Evolutionary conservation across 1,140 invertebrate species (phyloP).

Genomic region (Lepidostoma basale): DNA sequence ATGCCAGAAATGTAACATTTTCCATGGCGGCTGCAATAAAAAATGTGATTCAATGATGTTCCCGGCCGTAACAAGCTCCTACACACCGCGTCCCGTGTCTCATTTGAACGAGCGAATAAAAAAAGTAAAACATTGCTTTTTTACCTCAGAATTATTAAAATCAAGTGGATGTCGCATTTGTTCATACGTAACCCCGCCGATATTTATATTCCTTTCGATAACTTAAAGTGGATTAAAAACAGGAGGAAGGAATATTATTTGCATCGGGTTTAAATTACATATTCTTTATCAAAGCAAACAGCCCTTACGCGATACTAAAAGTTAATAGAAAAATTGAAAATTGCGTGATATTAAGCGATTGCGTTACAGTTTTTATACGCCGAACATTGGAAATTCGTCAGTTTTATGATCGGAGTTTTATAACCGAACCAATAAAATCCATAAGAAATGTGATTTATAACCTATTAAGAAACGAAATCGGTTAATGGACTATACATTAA

Average conservation of each 20-base stretch:
- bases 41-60: constrained; percentile 45
- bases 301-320: constrained; percentile 11
- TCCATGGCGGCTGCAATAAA: constrained; percentile 40
- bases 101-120: constrained; percentile 22
- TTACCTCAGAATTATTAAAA: constrained; percentile 28
- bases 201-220: constrained; percentile 1
- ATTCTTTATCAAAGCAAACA: not conserved
- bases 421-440: constrained; percentile 20
- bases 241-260: not conserved
- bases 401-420: constrained; percentile 26
- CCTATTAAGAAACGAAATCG: constrained; percentile 17
- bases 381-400: constrained; percentile 26
- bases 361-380: constrained; percentile 11
- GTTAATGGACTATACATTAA: constrained; percentile 8
- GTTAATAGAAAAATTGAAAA: constrained; percentile 9
- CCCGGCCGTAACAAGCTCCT: constrained; percentile 43
- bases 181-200: not conserved
- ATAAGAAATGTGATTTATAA: constrained; percentile 17
- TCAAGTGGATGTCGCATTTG: constrained; percentile 18
- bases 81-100: constrained; percentile 27
- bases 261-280: not conserved
- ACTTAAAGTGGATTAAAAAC: constrained; percentile 5
- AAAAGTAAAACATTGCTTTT: constrained; percentile 19
- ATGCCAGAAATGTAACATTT: constrained; percentile 30
- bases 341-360: constrained; percentile 21